Conservation (phyloP, 2,797 vertebrate genomes). For the Melanotaenia parkinsoni region DNA sequence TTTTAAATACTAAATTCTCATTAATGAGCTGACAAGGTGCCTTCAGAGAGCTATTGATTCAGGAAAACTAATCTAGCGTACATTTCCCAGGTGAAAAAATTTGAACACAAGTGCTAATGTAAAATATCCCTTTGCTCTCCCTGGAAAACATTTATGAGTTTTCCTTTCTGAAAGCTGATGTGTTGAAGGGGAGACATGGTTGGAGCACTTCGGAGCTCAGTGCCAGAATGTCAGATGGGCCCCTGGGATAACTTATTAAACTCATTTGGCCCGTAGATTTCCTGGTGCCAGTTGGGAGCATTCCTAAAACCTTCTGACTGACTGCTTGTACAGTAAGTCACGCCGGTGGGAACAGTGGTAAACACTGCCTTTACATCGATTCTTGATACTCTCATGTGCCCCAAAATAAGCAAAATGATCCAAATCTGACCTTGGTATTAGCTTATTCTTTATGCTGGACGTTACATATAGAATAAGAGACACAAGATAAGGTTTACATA, state of each 20-base stretch:
- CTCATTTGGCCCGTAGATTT: conserved; percentile 77
- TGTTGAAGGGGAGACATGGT: conserved; percentile 67
- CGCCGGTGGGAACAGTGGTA: conserved; percentile 59
- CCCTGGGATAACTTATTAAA: conserved; percentile 81
- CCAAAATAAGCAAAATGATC: conserved; percentile 54
- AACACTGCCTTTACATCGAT: conserved; percentile 67
- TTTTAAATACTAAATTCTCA: conserved; percentile 26
- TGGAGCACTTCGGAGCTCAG: conserved; percentile 52
- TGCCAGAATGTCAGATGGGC: conserved; percentile 75
- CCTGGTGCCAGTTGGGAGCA: conserved; percentile 74
- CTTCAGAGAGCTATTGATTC: conserved; percentile 70
- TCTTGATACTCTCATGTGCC: conserved; percentile 60
- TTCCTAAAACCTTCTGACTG: conserved; percentile 68
- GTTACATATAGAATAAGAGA: background rate
- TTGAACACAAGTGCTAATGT: conserved; percentile 68
- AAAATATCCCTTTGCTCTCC: conserved; percentile 66
- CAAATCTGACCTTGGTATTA: conserved; percentile 27
- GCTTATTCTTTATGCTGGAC: conserved; percentile 3
- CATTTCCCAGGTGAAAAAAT: conserved; percentile 57
- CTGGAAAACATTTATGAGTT: conserved; percentile 74
- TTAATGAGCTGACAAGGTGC: conserved; percentile 54
- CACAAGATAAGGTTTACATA: background rate
- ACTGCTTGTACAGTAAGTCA: conserved; percentile 65
- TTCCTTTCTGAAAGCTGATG: conserved; percentile 64
- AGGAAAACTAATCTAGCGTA: conserved; percentile 56